Base-by-base conservation (phyloP, 2,113 vertebrate species). In the Neopipo cinnamomea region DNA sequence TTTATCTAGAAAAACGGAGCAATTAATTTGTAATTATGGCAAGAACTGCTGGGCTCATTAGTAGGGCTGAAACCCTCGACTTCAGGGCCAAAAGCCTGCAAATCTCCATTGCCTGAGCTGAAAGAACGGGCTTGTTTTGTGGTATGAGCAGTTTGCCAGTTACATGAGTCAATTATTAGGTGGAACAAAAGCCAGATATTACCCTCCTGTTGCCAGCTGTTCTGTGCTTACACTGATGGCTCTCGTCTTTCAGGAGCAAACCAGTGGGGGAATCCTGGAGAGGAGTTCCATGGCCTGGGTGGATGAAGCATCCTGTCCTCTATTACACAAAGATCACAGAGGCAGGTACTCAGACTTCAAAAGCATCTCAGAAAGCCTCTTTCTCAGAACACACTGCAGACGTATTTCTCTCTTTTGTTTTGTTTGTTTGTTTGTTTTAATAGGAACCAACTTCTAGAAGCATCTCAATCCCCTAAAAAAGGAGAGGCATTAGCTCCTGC, bases 291-390 rank as follows among this genome's bases (percentile, higher is more conserved):
- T 3, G 31, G 83, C 84, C 49, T 74, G 91, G 77, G 25, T 84
- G 76, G 89, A 74, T 55, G 77, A 33, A 89, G 18, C 62, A n/a
- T 74, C 76, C 35, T 17, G 5, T 31, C 11, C 42, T 86, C 27
- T 62, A 0, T 15, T 73, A 42, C 74, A 41, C 4, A 44, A 56
- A 77, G 74, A 59, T 18, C 58, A 83, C 56, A 58, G 61, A 44
- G n/a, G 11, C 86, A 97, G 97, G 97, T 98, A 95, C 47, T 86
- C 9, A 62, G 39, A 27, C 30, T 11, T 11, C 27, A 73, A 84
- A 66, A 56, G 12, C 63, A 75, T 47, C 39, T 50, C 47, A 37
- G 63, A 70, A 74, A 87, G 16, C 17, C 9, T 53, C n/a, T 86
- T 49, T 61, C 80, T 78, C n/a, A 62, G 71, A 25, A 47, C 59